Percentiles rank a stretch among this genome's conserved stretches.
Conservation (phyloP, 1,140 invertebrate species). For the Pseudomyrmex cubaensis region DNA sequence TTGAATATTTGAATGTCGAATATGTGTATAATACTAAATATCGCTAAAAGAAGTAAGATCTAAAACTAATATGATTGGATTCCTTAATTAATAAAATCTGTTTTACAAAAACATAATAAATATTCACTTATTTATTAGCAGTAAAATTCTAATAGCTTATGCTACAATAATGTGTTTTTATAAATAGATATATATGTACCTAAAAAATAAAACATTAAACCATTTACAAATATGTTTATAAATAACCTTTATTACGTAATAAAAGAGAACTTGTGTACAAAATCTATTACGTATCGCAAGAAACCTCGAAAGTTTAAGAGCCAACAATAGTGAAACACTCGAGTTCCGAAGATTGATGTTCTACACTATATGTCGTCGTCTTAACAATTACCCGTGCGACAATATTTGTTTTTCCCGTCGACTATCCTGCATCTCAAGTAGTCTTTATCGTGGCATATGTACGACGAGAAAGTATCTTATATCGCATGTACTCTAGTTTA, state of each 20-base stretch:
- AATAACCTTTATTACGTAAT: neutral
- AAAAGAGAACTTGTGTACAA: neutral
- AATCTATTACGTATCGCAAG: neutral
- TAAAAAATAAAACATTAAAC: too few relatives aligned
- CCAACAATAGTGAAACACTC: neutral
- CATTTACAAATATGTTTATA: too few relatives aligned
- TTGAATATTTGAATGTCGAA: too few relatives aligned
- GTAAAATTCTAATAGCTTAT: too few relatives aligned
- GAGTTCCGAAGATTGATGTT: conserved; percentile 27
- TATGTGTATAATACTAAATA: too few relatives aligned
- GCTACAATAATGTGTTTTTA: too few relatives aligned
- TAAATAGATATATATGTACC: too few relatives aligned
- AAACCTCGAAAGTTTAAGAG: neutral
- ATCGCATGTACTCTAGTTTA: conserved; percentile 12
- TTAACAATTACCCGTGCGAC: conserved; percentile 26
- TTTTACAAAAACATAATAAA: too few relatives aligned
- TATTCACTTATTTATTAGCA: too few relatives aligned
- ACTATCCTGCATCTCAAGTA: conserved; percentile 18
- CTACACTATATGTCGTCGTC: neutral
- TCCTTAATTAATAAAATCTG: too few relatives aligned
- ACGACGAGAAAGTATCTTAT: neutral
- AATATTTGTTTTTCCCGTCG: conserved; percentile 31
- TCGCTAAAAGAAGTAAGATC: too few relatives aligned
- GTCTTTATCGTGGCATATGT: neutral
- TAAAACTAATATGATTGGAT: too few relatives aligned